Percentiles rank a stretch among this genome's conserved stretches.
phyloP scores from a whole-genome alignment of 2,888 invertebrate genomes.

The Diachrysia chrysitis region DNA sequence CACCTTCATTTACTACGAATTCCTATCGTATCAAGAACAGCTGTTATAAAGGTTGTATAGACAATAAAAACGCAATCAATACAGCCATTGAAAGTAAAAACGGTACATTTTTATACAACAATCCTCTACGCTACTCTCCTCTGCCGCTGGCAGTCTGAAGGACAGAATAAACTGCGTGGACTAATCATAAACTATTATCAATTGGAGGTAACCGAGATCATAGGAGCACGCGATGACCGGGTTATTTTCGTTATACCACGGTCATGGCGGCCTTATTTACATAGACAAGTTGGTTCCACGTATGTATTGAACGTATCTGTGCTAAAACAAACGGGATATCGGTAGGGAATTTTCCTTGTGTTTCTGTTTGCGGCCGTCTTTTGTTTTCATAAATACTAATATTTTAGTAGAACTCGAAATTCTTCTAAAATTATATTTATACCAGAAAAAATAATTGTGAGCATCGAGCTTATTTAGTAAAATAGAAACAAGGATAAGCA shows the following conservation, averaged over 20 bases:
- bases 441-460: too few species aligned
- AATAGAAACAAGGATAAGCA: too few species aligned
- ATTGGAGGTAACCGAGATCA: conserved; percentile 71
- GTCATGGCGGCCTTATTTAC: conserved; percentile 73
- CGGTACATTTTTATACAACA: not conserved
- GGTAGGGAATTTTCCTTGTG: conserved; percentile 29
- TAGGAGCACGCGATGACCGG: conserved; percentile 72
- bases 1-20: not conserved
- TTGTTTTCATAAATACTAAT: conserved; percentile 9
- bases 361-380: conserved; percentile 9
- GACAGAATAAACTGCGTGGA: conserved; percentile 14
- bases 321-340: conserved; percentile 34
- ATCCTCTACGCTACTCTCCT: not conserved
- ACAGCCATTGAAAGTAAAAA: not conserved
- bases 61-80: not conserved
- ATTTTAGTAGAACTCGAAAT: too few species aligned
- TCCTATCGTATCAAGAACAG: conserved; percentile 4
- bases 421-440: too few species aligned
- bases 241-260: conserved; percentile 86
- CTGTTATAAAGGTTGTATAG: not conserved
- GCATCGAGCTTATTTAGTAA: too few species aligned
- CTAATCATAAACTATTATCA: conserved; percentile 47
- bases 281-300: conserved; percentile 64
- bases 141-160: not conserved
- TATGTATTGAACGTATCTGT: conserved; percentile 49